Conservation (phyloP, 2,113 vertebrate genomes). For the Anhinga anhinga region DNA sequence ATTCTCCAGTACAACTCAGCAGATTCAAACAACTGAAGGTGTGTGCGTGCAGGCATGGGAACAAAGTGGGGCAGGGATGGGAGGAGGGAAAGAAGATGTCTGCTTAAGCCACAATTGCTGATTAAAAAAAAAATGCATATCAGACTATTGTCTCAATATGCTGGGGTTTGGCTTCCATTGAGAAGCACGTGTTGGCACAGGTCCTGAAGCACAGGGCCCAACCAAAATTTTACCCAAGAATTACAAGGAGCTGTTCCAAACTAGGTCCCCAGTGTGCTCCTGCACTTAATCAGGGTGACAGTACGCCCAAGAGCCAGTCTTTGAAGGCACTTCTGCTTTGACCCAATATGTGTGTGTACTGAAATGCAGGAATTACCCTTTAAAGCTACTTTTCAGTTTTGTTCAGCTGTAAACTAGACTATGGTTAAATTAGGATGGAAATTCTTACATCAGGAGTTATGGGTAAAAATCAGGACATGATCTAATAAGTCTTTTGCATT, state of each 20-base stretch:
- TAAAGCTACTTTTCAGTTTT: not conserved
- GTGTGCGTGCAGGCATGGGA: not conserved
- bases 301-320: not conserved
- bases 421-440: not conserved
- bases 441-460: not conserved
- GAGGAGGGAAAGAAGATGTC: not conserved
- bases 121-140: not conserved
- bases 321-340: not conserved
- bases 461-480: not conserved
- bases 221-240: not conserved
- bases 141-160: not conserved
- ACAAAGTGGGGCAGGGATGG: not conserved
- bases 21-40: not conserved
- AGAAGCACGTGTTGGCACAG: not conserved
- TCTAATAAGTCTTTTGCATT: not conserved
- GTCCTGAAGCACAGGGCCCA: not conserved
- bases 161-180: not conserved
- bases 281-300: not conserved
- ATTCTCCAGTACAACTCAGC: not conserved
- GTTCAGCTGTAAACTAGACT: not conserved
- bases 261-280: not conserved
- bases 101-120: not conserved
- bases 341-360: not conserved
- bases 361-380: not conserved
- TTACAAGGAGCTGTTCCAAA: not conserved